A percentile compares a stretch with the other conserved stretches of the same genome.
Evolutionary conservation across 2,797 vertebrate genomes (phyloP).

Genomic region (Propithecus deckenii): DNA sequence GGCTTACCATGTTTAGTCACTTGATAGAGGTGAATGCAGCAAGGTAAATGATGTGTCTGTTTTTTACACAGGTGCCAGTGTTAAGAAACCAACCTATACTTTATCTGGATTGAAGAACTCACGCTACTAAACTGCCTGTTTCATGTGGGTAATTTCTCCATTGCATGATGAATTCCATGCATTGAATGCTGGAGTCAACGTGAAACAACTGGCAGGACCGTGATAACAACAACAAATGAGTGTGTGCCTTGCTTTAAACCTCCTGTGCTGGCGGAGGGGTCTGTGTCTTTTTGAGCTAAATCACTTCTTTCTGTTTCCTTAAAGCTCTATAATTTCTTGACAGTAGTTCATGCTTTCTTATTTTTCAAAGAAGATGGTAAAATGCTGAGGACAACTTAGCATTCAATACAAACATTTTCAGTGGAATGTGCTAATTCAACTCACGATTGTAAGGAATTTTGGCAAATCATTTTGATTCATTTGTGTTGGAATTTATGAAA

Average conservation of each 20-base stretch:
- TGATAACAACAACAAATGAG: neutral
- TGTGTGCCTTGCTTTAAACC: neutral
- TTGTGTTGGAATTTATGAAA: neutral
- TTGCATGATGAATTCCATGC: neutral
- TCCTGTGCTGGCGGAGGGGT: no score
- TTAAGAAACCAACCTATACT: neutral
- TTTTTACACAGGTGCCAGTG: neutral
- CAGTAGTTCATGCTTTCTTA: neutral
- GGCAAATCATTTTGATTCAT: neutral
- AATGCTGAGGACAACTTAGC: neutral
- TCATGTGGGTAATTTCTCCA: neutral
- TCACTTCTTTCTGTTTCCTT: neutral
- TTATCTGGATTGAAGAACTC: neutral
- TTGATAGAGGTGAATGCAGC: neutral
- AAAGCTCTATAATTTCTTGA: neutral
- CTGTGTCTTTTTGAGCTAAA: neutral
- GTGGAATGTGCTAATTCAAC: neutral
- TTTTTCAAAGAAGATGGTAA: conserved; percentile 27
- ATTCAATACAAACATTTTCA: conserved; percentile 33
- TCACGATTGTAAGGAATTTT: neutral
- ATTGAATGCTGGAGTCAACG: neutral
- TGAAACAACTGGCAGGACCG: neutral
- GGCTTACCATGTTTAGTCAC: neutral
- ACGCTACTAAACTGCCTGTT: neutral
- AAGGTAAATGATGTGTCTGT: neutral